These are phyloP conservation scores for Harlomillsia oculata DNA, from an alignment of 1,140 invertebrate genomes.

Conservation along the genomic window DNA sequence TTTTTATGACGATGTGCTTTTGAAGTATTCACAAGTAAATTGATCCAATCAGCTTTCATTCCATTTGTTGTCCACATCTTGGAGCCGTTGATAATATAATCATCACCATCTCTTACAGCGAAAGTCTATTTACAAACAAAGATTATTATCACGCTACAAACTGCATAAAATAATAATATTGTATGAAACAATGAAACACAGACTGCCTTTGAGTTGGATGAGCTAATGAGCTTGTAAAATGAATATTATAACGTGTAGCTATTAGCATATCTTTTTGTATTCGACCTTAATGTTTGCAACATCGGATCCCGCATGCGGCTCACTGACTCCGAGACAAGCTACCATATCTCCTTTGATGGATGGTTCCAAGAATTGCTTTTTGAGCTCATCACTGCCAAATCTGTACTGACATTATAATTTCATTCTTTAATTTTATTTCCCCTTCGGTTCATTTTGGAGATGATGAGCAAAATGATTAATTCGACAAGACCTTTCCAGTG, in stretches of 20 bases:
- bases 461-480: too few relatives aligned
- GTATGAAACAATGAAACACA: too few relatives aligned
- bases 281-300: slow-evolving; percentile 44
- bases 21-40: slow-evolving; percentile 48
- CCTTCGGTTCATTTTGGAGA: too few relatives aligned
- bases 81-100: slow-evolving; percentile 48
- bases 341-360: slow-evolving; percentile 49
- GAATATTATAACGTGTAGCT: too few relatives aligned
- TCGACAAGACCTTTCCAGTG: slow-evolving; percentile 35
- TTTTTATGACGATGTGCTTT: slow-evolving; percentile 41
- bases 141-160: background rate
- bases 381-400: slow-evolving; percentile 51
- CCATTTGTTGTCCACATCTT: slow-evolving; percentile 55
- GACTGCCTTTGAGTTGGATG: too few relatives aligned
- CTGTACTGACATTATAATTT: too few relatives aligned
- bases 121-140: slow-evolving; percentile 42
- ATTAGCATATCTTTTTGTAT: too few relatives aligned
- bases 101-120: slow-evolving; percentile 44
- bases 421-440: too few relatives aligned
- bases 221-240: too few relatives aligned
- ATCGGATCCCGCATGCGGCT: slow-evolving; percentile 50
- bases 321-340: slow-evolving; percentile 50
- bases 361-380: slow-evolving; percentile 48
- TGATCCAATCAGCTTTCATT: slow-evolving; percentile 51
- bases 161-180: too few relatives aligned